Evolutionary conservation across 2,888 invertebrate genomes (phyloP).

Genomic region (Lepetodrilus schrolli): DNA sequence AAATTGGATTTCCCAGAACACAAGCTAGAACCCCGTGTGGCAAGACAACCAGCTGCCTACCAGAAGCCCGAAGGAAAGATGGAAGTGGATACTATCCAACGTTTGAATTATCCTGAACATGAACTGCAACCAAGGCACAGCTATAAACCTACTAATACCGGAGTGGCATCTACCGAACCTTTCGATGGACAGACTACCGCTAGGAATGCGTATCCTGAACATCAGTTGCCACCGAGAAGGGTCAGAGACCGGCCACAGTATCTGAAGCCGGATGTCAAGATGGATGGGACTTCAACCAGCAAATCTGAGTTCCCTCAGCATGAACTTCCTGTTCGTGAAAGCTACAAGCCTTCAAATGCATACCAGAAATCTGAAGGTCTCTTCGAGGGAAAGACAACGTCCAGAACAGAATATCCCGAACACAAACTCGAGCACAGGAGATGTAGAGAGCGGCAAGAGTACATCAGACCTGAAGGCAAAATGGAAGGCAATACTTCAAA

Average conservation of each 20-base stretch:
- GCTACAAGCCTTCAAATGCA: conserved; percentile 39
- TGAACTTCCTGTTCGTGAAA: conserved; percentile 41
- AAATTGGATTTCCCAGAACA: conserved; percentile 21
- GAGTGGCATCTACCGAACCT: conserved; percentile 56
- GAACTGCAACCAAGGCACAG: conserved; percentile 47
- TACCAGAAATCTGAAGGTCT: conserved; percentile 40
- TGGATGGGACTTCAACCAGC: conserved; percentile 5
- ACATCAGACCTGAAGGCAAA: not conserved
- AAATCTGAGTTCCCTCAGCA: conserved; percentile 38
- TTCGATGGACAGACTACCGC: conserved; percentile 65
- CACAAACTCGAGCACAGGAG: conserved; percentile 31
- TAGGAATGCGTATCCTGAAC: conserved; percentile 32
- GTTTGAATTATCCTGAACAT: conserved; percentile 35
- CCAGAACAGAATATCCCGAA: not conserved
- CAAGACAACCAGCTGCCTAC: conserved; percentile 48
- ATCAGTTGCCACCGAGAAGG: conserved; percentile 10
- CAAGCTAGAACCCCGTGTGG: conserved; percentile 42
- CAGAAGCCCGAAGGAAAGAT: conserved; percentile 62
- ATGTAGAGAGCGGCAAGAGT: not conserved
- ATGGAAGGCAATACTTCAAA: conserved; percentile 41
- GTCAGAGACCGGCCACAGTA: conserved; percentile 56
- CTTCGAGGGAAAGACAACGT: conserved; percentile 61
- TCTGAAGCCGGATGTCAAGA: conserved; percentile 44
- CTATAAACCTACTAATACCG: conserved; percentile 61
- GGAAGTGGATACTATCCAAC: conserved; percentile 62